Percentiles rank a stretch among this genome's conserved stretches.
Conservation (phyloP, 2,888 invertebrate genomes). For the Cephus pygmeus region DNA sequence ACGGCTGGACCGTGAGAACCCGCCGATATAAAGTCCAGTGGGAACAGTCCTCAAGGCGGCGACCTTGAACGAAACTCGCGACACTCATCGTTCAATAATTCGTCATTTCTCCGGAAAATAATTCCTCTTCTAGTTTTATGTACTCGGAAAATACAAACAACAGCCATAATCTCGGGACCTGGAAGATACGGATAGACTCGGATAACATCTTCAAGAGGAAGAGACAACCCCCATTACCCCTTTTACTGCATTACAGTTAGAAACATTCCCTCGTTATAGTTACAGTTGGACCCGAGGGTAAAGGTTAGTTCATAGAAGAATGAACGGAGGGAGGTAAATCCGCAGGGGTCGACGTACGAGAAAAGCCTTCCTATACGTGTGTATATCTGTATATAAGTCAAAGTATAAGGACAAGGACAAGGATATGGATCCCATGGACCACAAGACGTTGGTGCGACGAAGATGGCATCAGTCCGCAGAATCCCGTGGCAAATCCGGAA, state of each 20-base stretch:
- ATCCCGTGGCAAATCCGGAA: constrained; percentile 23
- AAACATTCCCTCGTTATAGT: background rate
- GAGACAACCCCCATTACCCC: background rate
- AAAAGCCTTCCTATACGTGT: background rate
- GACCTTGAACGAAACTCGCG: background rate
- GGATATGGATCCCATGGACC: background rate
- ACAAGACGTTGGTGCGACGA: background rate
- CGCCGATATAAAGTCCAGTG: background rate
- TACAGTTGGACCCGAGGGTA: background rate
- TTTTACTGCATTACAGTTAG: background rate
- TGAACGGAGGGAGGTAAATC: background rate
- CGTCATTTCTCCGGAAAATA: background rate
- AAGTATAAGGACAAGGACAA: background rate
- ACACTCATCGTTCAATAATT: background rate
- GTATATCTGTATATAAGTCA: background rate
- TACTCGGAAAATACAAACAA: background rate
- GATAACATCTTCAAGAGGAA: background rate
- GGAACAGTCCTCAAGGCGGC: background rate
- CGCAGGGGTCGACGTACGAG: background rate
- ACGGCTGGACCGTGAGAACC: constrained; percentile 39
- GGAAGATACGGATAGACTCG: background rate
- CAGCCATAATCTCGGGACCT: background rate
- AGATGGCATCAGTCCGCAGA: background rate
- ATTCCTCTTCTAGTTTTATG: background rate
- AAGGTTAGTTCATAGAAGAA: background rate